A percentile compares a stretch with the other conserved stretches of the same genome.
Conservation (phyloP, 2,113 vertebrate species). For the Corythoichthys intestinalis region DNA sequence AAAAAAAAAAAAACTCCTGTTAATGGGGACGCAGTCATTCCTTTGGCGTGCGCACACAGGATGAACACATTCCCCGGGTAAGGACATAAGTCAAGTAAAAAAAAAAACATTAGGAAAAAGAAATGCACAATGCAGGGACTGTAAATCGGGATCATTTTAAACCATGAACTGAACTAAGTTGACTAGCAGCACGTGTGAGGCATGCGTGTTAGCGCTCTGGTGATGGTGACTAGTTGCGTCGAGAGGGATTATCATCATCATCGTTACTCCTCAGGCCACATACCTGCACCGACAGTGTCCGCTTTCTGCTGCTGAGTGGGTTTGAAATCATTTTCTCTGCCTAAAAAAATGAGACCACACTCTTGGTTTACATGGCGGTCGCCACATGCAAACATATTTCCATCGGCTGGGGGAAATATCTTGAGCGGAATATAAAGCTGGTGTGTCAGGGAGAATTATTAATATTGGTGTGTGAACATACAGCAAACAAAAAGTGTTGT, state of each 20-base stretch:
- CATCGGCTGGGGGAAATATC: slow-evolving; percentile 24
- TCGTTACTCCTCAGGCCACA: slow-evolving; percentile 44
- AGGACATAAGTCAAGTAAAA: background rate
- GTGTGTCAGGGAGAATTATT: background rate
- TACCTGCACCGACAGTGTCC: slow-evolving; percentile 53
- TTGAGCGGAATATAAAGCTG: background rate
- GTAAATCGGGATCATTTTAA: slow-evolving; percentile 2
- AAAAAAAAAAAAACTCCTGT: background rate
- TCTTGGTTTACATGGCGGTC: slow-evolving; percentile 45
- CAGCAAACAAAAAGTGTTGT: background rate
- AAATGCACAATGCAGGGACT: slow-evolving; percentile 1
- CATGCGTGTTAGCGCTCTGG: slow-evolving; percentile 57
- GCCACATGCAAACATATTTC: slow-evolving; percentile 45
- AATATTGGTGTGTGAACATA: background rate
- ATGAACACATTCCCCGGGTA: background rate
- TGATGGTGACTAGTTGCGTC: slow-evolving; percentile 5
- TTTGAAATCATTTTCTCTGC: slow-evolving; percentile 61
- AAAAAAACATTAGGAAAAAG: background rate
- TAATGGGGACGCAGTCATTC: background rate
- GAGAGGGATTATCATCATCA: background rate
- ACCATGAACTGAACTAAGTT: slow-evolving; percentile 28
- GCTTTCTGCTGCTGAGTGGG: slow-evolving; percentile 52
- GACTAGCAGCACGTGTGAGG: slow-evolving; percentile 12
- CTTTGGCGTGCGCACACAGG: slow-evolving; percentile 17
- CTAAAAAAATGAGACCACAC: slow-evolving; percentile 72